Base-by-base conservation (phyloP, 2,113 vertebrate genomes). In the Heterotis niloticus region DNA sequence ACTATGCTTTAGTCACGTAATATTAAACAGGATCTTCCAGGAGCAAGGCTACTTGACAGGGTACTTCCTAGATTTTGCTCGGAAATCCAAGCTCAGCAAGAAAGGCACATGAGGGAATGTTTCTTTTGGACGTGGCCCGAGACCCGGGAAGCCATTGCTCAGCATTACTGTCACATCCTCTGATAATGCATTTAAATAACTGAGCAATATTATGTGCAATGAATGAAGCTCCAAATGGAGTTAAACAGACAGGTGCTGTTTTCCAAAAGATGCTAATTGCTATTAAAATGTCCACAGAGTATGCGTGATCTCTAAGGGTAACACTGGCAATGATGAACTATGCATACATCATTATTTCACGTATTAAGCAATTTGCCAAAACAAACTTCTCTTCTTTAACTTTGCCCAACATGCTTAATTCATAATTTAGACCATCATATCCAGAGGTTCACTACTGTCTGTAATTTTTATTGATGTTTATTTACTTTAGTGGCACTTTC, bases 1-100 rank as follows among this genome's bases (percentile, higher is more conserved):
- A 14, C 20, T 62, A 62, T 62, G n/a, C 26, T 60, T 29, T 81
- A 80, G 83, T 88, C 83, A 83, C 85, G 80, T 86, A 88, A 88
- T 88, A 88, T 90, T 90, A 89, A 91, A 91, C 88, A 91, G 91
- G 90, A 91, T 91, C 90, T 91, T 91, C 91, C 90, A 86, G 86
- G 85, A 89, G 90, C 87, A 88, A 81, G 90, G 88, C 57, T 84
- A 80, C 70, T 82, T 88, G 89, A 90, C 89, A 90, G 85, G 23
- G 85, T 84, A 88, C 88, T 91, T 91, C 88, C 81, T 80, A 91
- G 88, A 90, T 84, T 77, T 86, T 89, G 83, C 84, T 86, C 76
- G 88, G 90, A 89, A 89, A 89, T 89, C 89, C 87, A 79, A 82
- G 85, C 83, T 91, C 90, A 91, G 90, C 90, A 87, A 83, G 87